Evolutionary conservation across 2,797 vertebrate species (phyloP).

Genomic region (Tokudaia muenninki): DNA sequence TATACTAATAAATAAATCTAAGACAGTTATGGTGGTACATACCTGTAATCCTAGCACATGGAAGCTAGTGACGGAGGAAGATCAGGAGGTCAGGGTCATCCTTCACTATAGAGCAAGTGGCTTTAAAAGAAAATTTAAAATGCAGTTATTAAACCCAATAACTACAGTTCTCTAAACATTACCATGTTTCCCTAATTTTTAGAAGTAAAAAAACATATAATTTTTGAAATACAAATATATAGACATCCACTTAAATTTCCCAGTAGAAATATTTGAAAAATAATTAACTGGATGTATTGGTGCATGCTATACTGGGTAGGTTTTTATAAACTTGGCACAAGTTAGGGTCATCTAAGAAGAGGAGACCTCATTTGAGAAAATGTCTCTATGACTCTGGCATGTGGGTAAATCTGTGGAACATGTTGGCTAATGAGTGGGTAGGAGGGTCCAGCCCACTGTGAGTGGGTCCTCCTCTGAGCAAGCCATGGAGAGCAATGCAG

Average conservation of each 20-base stretch:
- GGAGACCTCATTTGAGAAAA: not conserved
- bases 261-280: conserved; percentile 1
- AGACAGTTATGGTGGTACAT: not conserved
- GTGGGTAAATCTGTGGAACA: not conserved
- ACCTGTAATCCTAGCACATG: not conserved
- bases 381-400: not conserved
- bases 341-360: not conserved
- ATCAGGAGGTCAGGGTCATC: not conserved
- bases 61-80: too few species aligned
- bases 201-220: not conserved
- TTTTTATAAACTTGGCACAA: not conserved
- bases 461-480: not conserved
- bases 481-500: not conserved
- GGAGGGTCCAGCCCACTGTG: not conserved
- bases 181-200: conserved; percentile 15
- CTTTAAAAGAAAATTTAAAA: conserved; percentile 33
- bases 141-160: conserved; percentile 14
- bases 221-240: conserved; percentile 3
- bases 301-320: not conserved
- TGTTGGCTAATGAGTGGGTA: not conserved
- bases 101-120: not conserved
- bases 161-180: conserved; percentile 41
- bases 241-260: conserved; percentile 33
- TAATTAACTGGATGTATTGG: not conserved
- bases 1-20: too few species aligned